These are phyloP conservation scores for Platichthys stellatus DNA, from an alignment of 2,113 vertebrate genomes.

Conservation along the genomic window DNA sequence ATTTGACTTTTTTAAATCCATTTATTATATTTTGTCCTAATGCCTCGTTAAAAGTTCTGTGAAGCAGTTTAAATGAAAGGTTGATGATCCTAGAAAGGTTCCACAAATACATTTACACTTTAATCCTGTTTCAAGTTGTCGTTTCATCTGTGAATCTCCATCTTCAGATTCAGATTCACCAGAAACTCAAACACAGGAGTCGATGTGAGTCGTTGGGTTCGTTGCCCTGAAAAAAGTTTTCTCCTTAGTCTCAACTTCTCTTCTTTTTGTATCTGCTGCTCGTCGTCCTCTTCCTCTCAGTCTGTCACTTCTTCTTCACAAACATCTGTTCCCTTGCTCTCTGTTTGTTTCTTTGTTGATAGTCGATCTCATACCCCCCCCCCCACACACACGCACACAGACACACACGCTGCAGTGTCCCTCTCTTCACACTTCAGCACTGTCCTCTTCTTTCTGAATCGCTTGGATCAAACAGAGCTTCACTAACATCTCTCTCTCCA, in stretches of 20 bases:
- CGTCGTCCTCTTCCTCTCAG: background rate
- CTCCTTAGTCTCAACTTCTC: background rate
- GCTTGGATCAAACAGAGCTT: constrained; percentile 43
- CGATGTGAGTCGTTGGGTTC: too few species aligned
- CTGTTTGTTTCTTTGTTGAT: constrained; percentile 11
- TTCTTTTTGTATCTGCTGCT: background rate
- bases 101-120: too few species aligned
- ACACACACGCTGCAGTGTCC: background rate
- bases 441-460: constrained; percentile 47
- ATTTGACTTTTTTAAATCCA: too few species aligned
- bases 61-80: too few species aligned
- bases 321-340: background rate
- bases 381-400: background rate
- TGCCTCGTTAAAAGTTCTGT: too few species aligned
- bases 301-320: background rate
- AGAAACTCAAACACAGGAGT: too few species aligned
- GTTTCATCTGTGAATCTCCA: too few species aligned
- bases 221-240: background rate
- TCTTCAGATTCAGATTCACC: too few species aligned
- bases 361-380: constrained; percentile 6
- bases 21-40: too few species aligned
- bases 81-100: too few species aligned
- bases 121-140: too few species aligned
- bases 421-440: constrained; percentile 20
- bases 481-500: constrained; percentile 17